Conservation (phyloP, 2,888 invertebrate genomes). For the Drosophila kanekoi region DNA sequence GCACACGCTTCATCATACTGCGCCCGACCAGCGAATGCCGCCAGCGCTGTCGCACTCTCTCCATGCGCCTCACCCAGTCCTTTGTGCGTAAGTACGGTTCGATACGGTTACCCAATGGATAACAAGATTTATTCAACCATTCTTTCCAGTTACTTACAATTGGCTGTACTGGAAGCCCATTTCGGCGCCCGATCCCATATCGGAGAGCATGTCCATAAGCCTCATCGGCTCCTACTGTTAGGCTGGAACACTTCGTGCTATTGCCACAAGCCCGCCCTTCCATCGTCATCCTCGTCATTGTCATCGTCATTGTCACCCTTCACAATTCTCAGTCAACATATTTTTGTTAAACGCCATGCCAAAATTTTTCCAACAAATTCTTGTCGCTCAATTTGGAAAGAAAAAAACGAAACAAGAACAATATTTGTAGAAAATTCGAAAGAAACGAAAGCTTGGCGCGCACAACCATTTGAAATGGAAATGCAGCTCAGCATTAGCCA, state of each 20-base stretch:
- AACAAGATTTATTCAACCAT: background rate
- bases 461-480: constrained; percentile 43
- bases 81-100: constrained; percentile 90
- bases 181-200: constrained; percentile 88
- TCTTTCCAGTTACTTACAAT: constrained; percentile 89
- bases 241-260: too few species aligned
- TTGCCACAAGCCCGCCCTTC: background rate
- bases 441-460: constrained; percentile 8
- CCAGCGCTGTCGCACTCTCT: constrained; percentile 89
- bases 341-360: constrained; percentile 9
- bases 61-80: constrained; percentile 89
- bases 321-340: constrained; percentile 10
- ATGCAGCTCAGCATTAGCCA: constrained; percentile 30
- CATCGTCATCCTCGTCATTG: too few species aligned
- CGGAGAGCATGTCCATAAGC: constrained; percentile 87
- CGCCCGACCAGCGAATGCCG: constrained; percentile 92
- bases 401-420: background rate
- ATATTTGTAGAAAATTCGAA: background rate
- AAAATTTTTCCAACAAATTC: constrained; percentile 21
- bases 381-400: constrained; percentile 30
- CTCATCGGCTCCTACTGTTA: constrained; percentile 90
- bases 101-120: too few species aligned
- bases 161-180: constrained; percentile 92
- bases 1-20: constrained; percentile 90
- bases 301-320: too few species aligned